Evolutionary conservation across 1,140 invertebrate genomes (phyloP), one percentile per base, ranked within the genome.

Genomic region (Centruroides vittatus): DNA sequence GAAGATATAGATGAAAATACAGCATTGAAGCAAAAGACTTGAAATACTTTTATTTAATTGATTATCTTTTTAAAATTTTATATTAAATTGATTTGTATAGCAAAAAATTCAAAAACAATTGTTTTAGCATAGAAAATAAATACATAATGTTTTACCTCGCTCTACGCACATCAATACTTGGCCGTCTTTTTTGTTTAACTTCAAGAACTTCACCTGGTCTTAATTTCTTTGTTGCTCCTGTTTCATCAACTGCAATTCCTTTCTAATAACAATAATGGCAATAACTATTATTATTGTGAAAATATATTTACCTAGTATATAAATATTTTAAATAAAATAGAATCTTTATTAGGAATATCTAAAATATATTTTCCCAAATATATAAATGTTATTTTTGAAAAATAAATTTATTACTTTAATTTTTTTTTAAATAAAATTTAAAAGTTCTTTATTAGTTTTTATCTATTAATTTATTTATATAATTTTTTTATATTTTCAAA

Each of bases 191-290:
- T 59, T 67, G 68, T 47, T 65, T 57, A 35, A 70, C 67, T 62
- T 72, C 70, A 36, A 72, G 53, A 60, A 67, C 64, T 61, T 72
- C 71, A 56, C 71, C 71, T 9, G 71, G 69, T 13, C 69, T 63
- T 13, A 72, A 61, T 54, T 70, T 72, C 50, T 68, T 67, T 11
- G 62, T 65, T 55, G 70, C 63, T 35, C 68, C 70, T 35, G 63
- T 61, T 41, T 67, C 58, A 56, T 72, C 71, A 46, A 71, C 58
- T 23, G 67, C 63, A 9, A 70, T 9, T 36, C 70, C 69, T 65
- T 70, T 70, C 67, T 70, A 61, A 52, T 50, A 23, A n/a, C 35
- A 41, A 6, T 41, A 41, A 41, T 41, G 41, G 23, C 23, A 23
- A 23, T 23, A 23, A 23, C 23, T 23, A 23, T 23, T 23, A 23